These are phyloP conservation scores for Chrysomela aeneicollis DNA, from an alignment of 2,888 invertebrate genomes.

Conservation along the genomic window DNA sequence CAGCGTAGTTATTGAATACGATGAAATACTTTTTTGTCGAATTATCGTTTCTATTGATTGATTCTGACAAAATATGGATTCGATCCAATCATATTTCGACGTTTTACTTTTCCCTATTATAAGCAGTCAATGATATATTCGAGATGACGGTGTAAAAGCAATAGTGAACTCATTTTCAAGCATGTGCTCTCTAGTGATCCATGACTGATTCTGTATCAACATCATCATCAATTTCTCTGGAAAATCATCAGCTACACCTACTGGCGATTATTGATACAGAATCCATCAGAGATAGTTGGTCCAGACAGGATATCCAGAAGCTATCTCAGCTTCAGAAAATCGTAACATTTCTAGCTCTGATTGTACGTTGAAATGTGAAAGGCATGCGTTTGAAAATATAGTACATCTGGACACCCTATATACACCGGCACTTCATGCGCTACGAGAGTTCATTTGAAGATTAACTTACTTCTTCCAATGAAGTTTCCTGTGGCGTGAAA, in stretches of 20 bases:
- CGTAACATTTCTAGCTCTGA: not conserved
- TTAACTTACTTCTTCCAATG: constrained; percentile 95
- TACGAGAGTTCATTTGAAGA: not conserved
- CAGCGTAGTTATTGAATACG: no score
- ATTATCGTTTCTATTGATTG: no score
- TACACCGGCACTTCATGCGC: not conserved
- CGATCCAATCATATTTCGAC: no score
- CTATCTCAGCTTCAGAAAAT: not conserved
- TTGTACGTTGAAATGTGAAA: no score
- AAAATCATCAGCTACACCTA: not conserved
- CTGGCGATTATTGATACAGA: not conserved
- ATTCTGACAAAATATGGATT: no score
- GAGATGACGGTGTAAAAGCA: no score
- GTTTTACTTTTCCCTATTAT: no score
- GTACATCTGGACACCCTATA: not conserved
- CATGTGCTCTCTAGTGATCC: not conserved
- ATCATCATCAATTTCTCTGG: not conserved
- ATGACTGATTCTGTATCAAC: constrained; percentile 8
- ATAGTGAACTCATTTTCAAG: constrained; percentile 1
- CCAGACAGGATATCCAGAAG: not conserved
- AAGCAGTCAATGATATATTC: no score
- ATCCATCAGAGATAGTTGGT: not conserved
- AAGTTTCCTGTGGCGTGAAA: constrained; percentile 76
- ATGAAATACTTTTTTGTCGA: no score
- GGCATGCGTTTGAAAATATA: no score